Base-by-base conservation (phyloP, 35 echinoderm and acorn worm genomes). In the Ophiothrix spiculata region DNA sequence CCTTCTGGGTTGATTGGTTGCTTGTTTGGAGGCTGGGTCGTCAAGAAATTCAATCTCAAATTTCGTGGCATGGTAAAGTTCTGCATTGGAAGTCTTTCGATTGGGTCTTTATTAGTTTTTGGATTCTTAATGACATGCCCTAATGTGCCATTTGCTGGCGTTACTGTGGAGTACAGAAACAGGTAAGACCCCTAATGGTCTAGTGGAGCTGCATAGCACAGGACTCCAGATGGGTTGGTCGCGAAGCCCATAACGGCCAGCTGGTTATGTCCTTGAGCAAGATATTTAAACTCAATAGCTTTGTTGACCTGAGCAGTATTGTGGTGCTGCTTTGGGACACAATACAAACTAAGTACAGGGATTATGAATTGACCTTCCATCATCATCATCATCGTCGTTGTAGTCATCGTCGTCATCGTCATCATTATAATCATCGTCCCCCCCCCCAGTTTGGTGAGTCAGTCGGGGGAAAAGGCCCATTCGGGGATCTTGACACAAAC, bases 121-220 rank as follows among this genome's bases (percentile, higher is more conserved):
- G 77, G 39, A 3, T 82, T 89, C 25, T 15, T 99, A 13, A 75
- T 91, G 14, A 83, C 40, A 31, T 99, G 96, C 77, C 89, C 91
- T 15, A 87, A 94, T 39, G 64, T 87, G 0, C 75, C 42, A 13
- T 94, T 99, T 78, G 96, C 96, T 12, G 96, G 96, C 0, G 92
- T 92, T 37, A 99, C 92, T 10, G 92, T 94, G 29, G 3, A 80
- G 32, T 94, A 99, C 64, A 40, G 77, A 15, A 91, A 99, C 82
- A 75, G 75, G 96, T 99, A 76, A 91, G 96, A 49, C n/a, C n/a
- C n/a, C n/a, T n/a, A n/a, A n/a, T n/a, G n/a, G n/a, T n/a, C n/a
- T n/a, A n/a, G n/a, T n/a, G n/a, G n/a, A n/a, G n/a, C n/a, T n/a
- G n/a, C n/a, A n/a, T n/a, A n/a, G n/a, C n/a, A n/a, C n/a, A n/a